Base-by-base conservation (phyloP, 2,113 vertebrate genomes). In the Sorex araneus region DNA sequence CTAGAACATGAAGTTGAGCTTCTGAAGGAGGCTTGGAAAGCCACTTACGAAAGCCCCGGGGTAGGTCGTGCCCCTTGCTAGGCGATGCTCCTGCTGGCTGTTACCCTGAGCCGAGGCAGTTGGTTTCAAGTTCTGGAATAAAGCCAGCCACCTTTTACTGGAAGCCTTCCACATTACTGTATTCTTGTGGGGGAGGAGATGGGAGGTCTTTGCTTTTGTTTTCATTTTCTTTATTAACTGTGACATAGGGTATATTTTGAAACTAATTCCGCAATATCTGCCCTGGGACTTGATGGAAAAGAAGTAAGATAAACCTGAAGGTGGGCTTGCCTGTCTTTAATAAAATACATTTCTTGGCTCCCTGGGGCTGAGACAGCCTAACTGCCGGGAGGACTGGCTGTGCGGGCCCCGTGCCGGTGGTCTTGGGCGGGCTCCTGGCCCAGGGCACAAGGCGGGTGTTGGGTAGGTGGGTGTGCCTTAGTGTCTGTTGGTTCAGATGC, bases 191-290 rank as follows among this genome's bases (percentile, higher is more conserved):
- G 23, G 43, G 57, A 91, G 77, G 32, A 70, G 36, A 79, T 40
- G 36, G 1, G 5, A 90, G 71, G 64, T 13, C 80, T 73, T 82
- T 84, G 30, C 63, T 89, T 92, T 66, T 15, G 25, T 40, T 66
- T 12, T 28, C 64, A 66, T 27, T 57, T 57, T 57, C 54, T 57
- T 57, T 18, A 18, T 36, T 18, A 70, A 32, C 2, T 70, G 19
- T 84, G 69, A n/a, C 54, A 77, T 54, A 75, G 74, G 8, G 40
- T 45, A 28, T 34, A 18, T 79, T 83, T 89, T 82, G 50, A 81
- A 64, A 25, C 47, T 6, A 73, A 47, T 63, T 45, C 67, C 45
- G 7, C 36, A 60, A 9, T 70, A 63, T 10, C 66, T 77, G 16
- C 32, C 50, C 0, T 43, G 34, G 32, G 40, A 75, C 67, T 66